Evolutionary conservation across 1,140 invertebrate species (phyloP), one percentile per base, ranked within the genome.

Genomic region (Palaemon carinicauda): DNA sequence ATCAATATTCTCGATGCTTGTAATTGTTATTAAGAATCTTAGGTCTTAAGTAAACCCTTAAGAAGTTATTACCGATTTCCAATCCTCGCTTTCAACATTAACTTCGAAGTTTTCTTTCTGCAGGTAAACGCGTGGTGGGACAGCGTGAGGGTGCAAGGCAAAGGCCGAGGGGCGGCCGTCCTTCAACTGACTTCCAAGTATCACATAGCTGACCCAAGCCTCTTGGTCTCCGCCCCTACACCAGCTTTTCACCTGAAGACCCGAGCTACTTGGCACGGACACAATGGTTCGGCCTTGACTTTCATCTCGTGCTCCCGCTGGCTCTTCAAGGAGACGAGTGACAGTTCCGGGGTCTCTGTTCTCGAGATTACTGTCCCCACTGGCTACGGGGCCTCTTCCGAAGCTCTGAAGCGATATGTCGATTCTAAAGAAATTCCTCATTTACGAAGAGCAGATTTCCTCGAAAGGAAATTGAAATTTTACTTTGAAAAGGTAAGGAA

Each of bases 141-240:
- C 88, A 97, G 96, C 15, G 95, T 98, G 1, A 96, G 96, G 91
- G 95, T 98, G 0, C 94, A 96, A 90, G 97, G 96, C 0, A 95
- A 95, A 91, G 98, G 98, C 84, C 95, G 96, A 21, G 98, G 98
- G 27, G 96, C 96, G 91, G 97, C 97, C 2, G 95, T 98, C 89
- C 92, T 98, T 56, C 97, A 99, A 92, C 95, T 98, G 94, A 95
- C 96, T 71, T 96, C 98, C n/a, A 96, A 97, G 90, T 98, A 98
- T 91, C 98, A 98, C 92, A 97, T 99, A 33, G 97, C 98, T 91
- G 95, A 95, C 89, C 91, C 93, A n/a, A 94, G 94, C 90, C 97
- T 97, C 92, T 95, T 98, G 91, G 98, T 96, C 2, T 92, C 94
- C 87, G 97, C 97, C 24, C 96, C 97, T 7, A 93, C 96, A 51